Conservation (phyloP, 2,113 vertebrate species). For the Shinisaurus crocodilurus region DNA sequence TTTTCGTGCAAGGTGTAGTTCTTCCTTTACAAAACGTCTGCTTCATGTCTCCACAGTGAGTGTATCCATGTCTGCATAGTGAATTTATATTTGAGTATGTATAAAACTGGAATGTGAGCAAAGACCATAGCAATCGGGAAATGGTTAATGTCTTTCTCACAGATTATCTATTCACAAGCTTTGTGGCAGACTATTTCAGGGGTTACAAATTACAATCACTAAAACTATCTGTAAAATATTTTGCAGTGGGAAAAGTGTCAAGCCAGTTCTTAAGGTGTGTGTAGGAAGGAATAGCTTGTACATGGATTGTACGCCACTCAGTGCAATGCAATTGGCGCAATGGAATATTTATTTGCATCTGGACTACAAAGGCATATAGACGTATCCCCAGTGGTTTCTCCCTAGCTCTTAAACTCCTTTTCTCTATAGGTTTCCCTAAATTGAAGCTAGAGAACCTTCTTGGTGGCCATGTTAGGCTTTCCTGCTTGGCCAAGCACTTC, state of each 20-base stretch:
- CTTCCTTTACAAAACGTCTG: constrained; percentile 11
- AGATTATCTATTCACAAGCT: constrained; percentile 23
- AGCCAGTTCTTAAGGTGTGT: background rate
- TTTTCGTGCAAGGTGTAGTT: background rate
- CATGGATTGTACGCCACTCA: too few species aligned
- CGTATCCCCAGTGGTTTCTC: background rate
- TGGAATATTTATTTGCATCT: background rate
- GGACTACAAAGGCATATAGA: background rate
- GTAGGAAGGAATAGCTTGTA: background rate
- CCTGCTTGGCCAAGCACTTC: background rate
- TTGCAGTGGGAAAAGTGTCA: constrained; percentile 11
- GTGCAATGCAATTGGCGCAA: background rate
- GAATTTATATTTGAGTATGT: constrained; percentile 14
- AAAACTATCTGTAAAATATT: constrained; percentile 29
- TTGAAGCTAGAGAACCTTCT: too few species aligned
- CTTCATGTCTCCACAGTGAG: background rate
- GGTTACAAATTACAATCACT: constrained; percentile 6
- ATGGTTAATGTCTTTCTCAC: background rate
- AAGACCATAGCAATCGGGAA: constrained; percentile 15
- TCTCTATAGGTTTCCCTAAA: background rate
- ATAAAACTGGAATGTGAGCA: constrained; percentile 15
- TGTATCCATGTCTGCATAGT: background rate
- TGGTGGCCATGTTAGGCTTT: background rate
- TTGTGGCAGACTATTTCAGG: constrained; percentile 13
- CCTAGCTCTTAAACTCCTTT: background rate